phyloP scores from a whole-genome alignment of 2,888 invertebrate genomes.

The Sarcophaga caerulescens region DNA sequence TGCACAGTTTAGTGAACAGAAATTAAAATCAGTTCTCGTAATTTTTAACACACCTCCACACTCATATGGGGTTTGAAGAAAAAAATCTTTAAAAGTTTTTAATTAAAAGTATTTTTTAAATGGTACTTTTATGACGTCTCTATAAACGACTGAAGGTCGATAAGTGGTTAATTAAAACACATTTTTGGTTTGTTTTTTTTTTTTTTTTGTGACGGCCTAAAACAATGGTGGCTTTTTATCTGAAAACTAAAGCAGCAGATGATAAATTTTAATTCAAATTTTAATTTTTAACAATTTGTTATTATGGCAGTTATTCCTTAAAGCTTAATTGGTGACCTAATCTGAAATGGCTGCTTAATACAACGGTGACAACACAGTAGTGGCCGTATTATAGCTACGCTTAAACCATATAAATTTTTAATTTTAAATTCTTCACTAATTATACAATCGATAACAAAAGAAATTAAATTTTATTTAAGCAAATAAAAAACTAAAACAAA shows the following conservation, averaged over 20 bases:
- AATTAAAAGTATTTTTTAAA: constrained; percentile 16
- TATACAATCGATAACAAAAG: background rate
- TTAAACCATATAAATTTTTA: background rate
- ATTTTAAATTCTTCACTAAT: background rate
- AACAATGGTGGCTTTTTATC: background rate
- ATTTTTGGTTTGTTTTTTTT: background rate
- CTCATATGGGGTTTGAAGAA: background rate
- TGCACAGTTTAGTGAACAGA: constrained; percentile 7
- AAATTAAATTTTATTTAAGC: background rate
- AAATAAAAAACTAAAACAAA: too few species aligned
- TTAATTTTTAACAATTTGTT: background rate
- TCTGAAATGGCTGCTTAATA: constrained; percentile 1
- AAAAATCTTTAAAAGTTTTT: background rate
- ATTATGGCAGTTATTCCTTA: too few species aligned
- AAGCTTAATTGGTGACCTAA: background rate
- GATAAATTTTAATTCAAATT: constrained; percentile 15
- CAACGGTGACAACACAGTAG: background rate
- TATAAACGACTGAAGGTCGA: constrained; percentile 7
- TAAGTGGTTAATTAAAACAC: constrained; percentile 20
- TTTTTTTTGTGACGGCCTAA: background rate
- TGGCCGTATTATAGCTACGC: background rate
- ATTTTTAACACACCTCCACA: constrained; percentile 27
- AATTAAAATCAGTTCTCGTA: background rate
- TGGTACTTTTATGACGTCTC: background rate
- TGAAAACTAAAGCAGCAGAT: background rate